phyloP scores from a whole-genome alignment of 2,888 invertebrate species.

The Synanthedon andrenaeformis region DNA sequence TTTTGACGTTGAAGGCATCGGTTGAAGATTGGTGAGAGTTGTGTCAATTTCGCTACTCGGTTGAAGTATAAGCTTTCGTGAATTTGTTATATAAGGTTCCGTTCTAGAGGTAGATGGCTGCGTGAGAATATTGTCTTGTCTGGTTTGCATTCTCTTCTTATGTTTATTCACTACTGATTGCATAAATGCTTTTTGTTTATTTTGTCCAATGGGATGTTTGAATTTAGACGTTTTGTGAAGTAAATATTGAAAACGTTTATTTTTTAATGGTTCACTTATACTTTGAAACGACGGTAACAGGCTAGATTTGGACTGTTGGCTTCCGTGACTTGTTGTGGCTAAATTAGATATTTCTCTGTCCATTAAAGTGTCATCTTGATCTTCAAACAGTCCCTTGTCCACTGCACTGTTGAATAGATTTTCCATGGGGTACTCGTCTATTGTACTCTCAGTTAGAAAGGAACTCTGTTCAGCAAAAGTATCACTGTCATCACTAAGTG shows the following conservation, averaged over 20 bases:
- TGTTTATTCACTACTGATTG: constrained; percentile 65
- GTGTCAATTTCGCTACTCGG: constrained; percentile 40
- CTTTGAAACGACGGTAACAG: constrained; percentile 57
- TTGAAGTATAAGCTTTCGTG: constrained; percentile 44
- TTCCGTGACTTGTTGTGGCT: constrained; percentile 58
- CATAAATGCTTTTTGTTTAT: constrained; percentile 64
- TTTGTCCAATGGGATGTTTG: constrained; percentile 61
- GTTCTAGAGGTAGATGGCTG: constrained; percentile 58
- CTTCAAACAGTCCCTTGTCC: constrained; percentile 59
- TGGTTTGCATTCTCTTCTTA: constrained; percentile 55
- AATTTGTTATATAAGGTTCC: constrained; percentile 47
- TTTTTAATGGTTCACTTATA: constrained; percentile 59
- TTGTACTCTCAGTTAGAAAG: constrained; percentile 59
- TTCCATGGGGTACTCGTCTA: constrained; percentile 66
- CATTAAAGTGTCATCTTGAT: constrained; percentile 61
- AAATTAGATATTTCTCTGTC: constrained; percentile 62
- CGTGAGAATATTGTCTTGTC: constrained; percentile 36
- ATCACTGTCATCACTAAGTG: constrained; percentile 59
- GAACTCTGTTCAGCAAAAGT: constrained; percentile 62
- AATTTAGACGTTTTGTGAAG: constrained; percentile 65
- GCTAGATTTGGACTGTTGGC: constrained; percentile 43
- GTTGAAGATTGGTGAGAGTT: neutral
- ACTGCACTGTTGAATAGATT: constrained; percentile 63
- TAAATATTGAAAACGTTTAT: constrained; percentile 63
- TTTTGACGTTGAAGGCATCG: constrained; percentile 47